A percentile compares a stretch with the other conserved stretches of the same genome.
Evolutionary conservation across 2,113 vertebrate species (phyloP).

Genomic region (Perca fluviatilis): DNA sequence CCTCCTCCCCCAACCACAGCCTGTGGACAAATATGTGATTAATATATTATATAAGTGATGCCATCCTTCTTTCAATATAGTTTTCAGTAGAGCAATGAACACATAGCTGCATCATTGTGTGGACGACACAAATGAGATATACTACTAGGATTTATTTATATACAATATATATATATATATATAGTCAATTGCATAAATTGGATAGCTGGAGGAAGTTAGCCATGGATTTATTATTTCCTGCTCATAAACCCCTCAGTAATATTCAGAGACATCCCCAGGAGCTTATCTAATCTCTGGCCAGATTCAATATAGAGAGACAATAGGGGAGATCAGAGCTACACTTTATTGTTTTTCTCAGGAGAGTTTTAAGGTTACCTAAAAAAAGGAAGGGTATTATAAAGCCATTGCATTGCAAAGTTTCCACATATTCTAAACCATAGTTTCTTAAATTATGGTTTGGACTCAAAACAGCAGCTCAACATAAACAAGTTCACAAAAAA

Average conservation of each 20-base stretch:
- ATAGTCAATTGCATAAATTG: slow-evolving; percentile 22
- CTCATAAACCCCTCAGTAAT: slow-evolving; percentile 30
- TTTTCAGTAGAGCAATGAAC: neutral
- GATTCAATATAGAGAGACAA: slow-evolving; percentile 48
- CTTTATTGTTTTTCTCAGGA: slow-evolving; percentile 40
- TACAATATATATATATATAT: neutral
- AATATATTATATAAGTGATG: neutral
- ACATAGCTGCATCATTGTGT: neutral
- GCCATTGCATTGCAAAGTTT: neutral
- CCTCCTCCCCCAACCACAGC: neutral
- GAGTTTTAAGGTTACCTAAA: slow-evolving; percentile 22
- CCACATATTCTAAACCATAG: no score
- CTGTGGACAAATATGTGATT: neutral
- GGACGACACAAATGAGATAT: neutral
- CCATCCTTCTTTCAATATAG: neutral
- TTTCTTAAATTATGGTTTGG: neutral
- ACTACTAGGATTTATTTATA: neutral
- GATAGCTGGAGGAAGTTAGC: slow-evolving; percentile 35
- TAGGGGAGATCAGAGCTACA: slow-evolving; percentile 36
- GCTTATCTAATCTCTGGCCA: slow-evolving; percentile 53
- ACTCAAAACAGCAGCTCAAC: neutral
- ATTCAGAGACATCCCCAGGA: slow-evolving; percentile 27
- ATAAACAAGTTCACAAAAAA: neutral
- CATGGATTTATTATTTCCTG: slow-evolving; percentile 47
- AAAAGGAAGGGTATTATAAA: slow-evolving; percentile 22